Base-by-base conservation (phyloP, 2,113 vertebrate genomes). In the Columbina picui region DNA sequence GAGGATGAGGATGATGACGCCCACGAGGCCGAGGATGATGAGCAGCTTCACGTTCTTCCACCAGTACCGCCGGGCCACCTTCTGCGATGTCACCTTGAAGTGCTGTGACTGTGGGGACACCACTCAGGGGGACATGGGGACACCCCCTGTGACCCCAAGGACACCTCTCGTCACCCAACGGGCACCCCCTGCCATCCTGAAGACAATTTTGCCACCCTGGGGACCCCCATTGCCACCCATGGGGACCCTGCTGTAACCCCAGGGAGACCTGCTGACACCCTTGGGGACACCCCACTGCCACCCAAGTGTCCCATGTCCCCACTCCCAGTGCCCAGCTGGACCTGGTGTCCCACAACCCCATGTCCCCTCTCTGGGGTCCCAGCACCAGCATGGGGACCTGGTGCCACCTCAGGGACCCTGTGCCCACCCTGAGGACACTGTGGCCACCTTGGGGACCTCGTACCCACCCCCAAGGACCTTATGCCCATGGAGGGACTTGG, bases 21-120 rank as follows among this genome's bases (percentile, higher is more conserved):
- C 99, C 4, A 99, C 64, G 10, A 99, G 97, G 12, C 99, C 96
- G 14, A 99, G 99, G 76, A 99, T 38, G 53, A 98, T 59, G 2
- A 99, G 96, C 97, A 99, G 97, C 98, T 99, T 99, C 74, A 98
- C 95, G 7, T 99, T 99, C 97, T 99, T 99, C 99, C 99, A 99
- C 99, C 99, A 99, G 98, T 99, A 99, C 49, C 98, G 98, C 6
- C 99, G 98, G 7, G 99, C 98, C 95, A 99, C 98, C 95, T 99
- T 99, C 96, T 99, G 98, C 4, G 99, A 99, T 0, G 99, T 99
- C 6, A 99, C 99, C 97, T 99, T 99, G 98, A 99, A 99, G 98
- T 99, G 98, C 93, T 99, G 99, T 0, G 99, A 99, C 99, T 99
- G 97, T 8, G 49, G 49, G 49, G 47, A 49, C 47, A 49, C 47